Evolutionary conservation across 2,113 vertebrate species (phyloP).

Genomic region (Ginglymostoma cirratum): DNA sequence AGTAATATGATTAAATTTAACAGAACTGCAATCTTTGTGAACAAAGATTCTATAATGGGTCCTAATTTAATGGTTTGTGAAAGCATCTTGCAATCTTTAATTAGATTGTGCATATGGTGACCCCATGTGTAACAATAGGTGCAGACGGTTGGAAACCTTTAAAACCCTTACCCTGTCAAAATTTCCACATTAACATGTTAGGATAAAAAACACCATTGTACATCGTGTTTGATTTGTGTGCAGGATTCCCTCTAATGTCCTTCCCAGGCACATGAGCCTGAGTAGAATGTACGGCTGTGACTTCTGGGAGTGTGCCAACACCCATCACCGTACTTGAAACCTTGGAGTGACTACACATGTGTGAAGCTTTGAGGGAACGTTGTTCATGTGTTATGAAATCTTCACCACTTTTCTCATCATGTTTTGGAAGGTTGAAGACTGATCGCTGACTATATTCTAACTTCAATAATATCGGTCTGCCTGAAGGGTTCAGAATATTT

Average conservation of each 20-base stretch:
- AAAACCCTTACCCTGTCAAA: neutral
- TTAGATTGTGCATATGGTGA: neutral
- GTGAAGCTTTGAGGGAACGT: too few relatives aligned
- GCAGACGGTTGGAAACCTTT: neutral
- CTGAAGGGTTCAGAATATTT: neutral
- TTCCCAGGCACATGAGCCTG: too few relatives aligned
- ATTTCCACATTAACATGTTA: neutral
- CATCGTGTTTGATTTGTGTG: neutral
- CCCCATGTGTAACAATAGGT: neutral
- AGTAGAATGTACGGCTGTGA: too few relatives aligned
- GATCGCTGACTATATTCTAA: neutral
- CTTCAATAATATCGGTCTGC: neutral
- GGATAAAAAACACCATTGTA: neutral
- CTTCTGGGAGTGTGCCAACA: too few relatives aligned
- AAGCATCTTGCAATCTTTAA: neutral
- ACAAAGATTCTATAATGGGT: neutral
- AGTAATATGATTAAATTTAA: neutral
- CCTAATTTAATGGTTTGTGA: conserved; percentile 6
- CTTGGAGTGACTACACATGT: too few relatives aligned
- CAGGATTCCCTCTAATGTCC: too few relatives aligned
- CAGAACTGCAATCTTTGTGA: neutral
- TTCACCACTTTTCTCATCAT: neutral
- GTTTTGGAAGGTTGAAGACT: neutral
- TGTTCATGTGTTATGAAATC: too few relatives aligned
- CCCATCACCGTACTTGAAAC: too few relatives aligned